Base-by-base conservation (phyloP, 2,797 vertebrate species). In the Diplodus sargus region DNA sequence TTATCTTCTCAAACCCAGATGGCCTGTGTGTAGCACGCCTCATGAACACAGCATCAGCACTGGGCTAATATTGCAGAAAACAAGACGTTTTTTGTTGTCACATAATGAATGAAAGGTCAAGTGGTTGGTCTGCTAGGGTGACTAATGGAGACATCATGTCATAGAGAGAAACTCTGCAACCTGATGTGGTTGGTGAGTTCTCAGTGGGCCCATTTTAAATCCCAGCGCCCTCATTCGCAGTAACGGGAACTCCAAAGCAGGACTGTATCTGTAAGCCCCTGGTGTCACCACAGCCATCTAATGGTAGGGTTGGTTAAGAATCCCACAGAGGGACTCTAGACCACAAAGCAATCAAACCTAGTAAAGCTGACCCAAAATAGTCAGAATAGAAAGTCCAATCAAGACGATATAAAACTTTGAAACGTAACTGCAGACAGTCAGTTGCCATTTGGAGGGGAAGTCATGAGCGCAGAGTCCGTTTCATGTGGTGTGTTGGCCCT, bases 61-160 rank as follows among this genome's bases (percentile, higher is more conserved):
- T 56, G 67, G 61, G 53, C 82, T 51, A 23, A 52, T 34, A 15
- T 73, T 73, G 60, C 78, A 58, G 84, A 84, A 86, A 85, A 92
- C 88, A 90, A 92, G 11, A 78, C 1, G 47, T 81, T 74, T 85
- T 22, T 82, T 90, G 90, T 92, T 82, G 79, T 43, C 59, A 1
- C 74, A 70, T 70, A 84, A 75, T 78, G 79, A 85, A 70, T 78
- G 74, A 82, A 92, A 92, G 87, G 90, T 93, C 91, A 92, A 92
- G 85, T 84, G 70, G 69, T 67, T 58, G 60, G 78, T 59, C 76
- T 57, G 81, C 83, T 79, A 79, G 76, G 62, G 73, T 90, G 88
- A 92, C 74, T 82, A 91, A 93, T 89, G 86, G 87, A 91, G 86
- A 85, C 81, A 64, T 71, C 47, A 53, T 87, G 90, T 91, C 84